These are phyloP conservation scores for Pseudoips prasinana DNA, from an alignment of 2,888 invertebrate species.

Conservation along the genomic window DNA sequence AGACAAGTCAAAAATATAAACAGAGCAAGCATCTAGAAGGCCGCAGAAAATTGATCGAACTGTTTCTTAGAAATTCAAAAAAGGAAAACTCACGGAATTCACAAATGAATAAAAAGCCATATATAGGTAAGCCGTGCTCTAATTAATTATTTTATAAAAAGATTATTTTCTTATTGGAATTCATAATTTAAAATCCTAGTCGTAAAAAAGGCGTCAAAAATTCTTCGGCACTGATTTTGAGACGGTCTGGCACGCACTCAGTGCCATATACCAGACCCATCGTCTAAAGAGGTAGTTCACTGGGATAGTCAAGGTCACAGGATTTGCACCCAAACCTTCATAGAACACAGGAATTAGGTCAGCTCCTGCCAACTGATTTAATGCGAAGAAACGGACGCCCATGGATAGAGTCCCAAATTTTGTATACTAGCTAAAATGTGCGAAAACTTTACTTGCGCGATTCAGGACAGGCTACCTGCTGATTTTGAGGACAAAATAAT, in stretches of 20 bases:
- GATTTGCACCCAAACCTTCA: too few relatives aligned
- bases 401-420: conserved; percentile 5
- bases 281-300: conserved; percentile 64
- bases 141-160: background rate
- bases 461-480: conserved; percentile 58
- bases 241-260: conserved; percentile 56
- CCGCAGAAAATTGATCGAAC: too few relatives aligned
- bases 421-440: conserved; percentile 7
- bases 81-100: too few relatives aligned
- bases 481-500: conserved; percentile 38
- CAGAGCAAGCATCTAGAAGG: too few relatives aligned
- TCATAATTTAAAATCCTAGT: background rate
- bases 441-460: conserved; percentile 56
- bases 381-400: conserved; percentile 75
- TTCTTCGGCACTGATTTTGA: conserved; percentile 62
- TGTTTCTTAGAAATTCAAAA: too few relatives aligned
- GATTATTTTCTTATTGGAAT: background rate
- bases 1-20: too few relatives aligned
- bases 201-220: conserved; percentile 64
- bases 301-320: conserved; percentile 40
- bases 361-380: conserved; percentile 62
- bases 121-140: too few relatives aligned
- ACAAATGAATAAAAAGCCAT: too few relatives aligned
- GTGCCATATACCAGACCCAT: conserved; percentile 58
- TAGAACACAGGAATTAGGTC: conserved; percentile 44